These are phyloP conservation scores for Thymelicus sylvestris DNA, from an alignment of 2,888 invertebrate genomes.

Conservation along the genomic window DNA sequence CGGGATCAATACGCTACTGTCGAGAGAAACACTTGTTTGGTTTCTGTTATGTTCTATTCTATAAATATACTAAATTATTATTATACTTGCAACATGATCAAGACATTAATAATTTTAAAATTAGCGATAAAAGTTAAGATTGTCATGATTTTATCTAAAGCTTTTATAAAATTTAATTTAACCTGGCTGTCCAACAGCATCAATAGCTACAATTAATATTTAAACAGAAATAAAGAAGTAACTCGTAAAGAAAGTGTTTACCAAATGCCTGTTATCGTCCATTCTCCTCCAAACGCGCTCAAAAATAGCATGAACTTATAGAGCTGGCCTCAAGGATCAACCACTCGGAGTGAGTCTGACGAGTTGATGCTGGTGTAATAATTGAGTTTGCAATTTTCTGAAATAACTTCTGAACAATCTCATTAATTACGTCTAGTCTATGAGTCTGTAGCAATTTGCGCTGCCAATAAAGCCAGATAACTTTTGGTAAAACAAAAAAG, in stretches of 20 bases:
- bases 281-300: not conserved
- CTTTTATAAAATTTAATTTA: no score
- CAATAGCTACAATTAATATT: not conserved
- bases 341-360: not conserved
- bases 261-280: no score
- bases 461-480: not conserved
- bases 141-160: no score
- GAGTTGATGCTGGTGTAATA: not conserved
- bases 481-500: not conserved
- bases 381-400: not conserved
- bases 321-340: not conserved
- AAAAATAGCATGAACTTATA: not conserved
- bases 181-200: no score
- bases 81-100: no score
- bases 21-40: not conserved
- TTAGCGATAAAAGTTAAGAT: no score
- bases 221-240: no score
- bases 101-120: no score
- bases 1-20: constrained; percentile 12
- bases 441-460: not conserved
- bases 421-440: not conserved
- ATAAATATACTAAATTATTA: not conserved
- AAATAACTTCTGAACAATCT: not conserved
- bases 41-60: not conserved
- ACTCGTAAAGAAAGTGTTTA: no score